Evolutionary conservation across 2,113 vertebrate species (phyloP).

Genomic region (Eublepharis macularius): DNA sequence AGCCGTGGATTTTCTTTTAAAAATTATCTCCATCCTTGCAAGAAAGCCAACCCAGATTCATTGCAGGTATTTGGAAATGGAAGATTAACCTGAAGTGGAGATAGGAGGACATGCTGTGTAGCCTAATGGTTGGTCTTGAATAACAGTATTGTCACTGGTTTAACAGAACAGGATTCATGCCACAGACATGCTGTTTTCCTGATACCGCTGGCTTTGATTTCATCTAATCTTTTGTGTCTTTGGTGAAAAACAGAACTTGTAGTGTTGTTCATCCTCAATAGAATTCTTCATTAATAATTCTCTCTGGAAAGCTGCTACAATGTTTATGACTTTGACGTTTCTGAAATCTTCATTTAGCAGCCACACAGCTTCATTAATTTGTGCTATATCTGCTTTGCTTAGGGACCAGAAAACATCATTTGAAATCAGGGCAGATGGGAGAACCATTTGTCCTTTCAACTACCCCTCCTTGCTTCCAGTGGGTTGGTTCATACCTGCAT

Average conservation of each 20-base stretch:
- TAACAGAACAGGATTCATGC: background rate
- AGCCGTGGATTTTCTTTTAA: background rate
- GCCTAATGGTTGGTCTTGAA: slow-evolving; percentile 3
- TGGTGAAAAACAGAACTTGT: background rate
- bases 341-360: slow-evolving; percentile 29
- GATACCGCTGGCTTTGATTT: background rate
- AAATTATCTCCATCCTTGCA: background rate
- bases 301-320: background rate
- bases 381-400: slow-evolving; percentile 31
- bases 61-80: background rate
- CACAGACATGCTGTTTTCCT: background rate
- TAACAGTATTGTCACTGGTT: background rate
- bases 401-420: slow-evolving; percentile 7
- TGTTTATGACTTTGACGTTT: background rate
- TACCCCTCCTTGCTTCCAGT: background rate
- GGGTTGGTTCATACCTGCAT: background rate
- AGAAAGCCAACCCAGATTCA: slow-evolving; percentile 4
- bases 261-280: background rate
- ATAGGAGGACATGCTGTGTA: background rate
- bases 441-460: slow-evolving; percentile 8
- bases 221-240: background rate
- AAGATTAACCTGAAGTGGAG: background rate
- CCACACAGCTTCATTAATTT: slow-evolving; percentile 26
- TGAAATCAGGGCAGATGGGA: background rate
- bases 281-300: background rate